These are phyloP conservation scores for Aulostomus chinensis DNA, from an alignment of 2,797 vertebrate genomes.

Conservation along the genomic window DNA sequence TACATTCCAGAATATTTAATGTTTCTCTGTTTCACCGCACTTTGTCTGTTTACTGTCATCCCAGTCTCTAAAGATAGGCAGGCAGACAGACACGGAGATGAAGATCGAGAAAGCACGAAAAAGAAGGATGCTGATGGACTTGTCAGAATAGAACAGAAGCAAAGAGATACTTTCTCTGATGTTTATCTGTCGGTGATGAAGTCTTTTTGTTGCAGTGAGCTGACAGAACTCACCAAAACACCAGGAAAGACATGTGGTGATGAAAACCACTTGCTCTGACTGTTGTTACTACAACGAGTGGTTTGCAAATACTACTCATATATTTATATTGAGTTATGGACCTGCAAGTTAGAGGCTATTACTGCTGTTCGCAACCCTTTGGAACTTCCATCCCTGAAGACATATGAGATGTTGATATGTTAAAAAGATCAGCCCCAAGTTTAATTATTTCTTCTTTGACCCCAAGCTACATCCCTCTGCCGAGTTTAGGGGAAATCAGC, in stretches of 20 bases:
- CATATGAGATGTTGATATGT: no score
- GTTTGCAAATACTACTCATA: no score
- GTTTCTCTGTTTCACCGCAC: conserved; percentile 40
- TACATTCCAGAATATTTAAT: conserved; percentile 53
- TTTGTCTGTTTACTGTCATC: conserved; percentile 26
- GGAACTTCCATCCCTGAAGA: no score
- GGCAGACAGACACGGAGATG: not conserved
- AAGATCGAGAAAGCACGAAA: not conserved
- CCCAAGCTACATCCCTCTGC: no score
- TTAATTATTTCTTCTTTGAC: no score
- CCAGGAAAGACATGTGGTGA: not conserved
- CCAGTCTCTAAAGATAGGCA: conserved; percentile 9
- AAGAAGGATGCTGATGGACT: conserved; percentile 13
- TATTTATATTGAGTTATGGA: no score
- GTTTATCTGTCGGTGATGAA: conserved; percentile 33
- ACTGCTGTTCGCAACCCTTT: no score
- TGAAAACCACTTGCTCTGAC: no score
- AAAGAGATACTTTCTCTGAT: conserved; percentile 18
- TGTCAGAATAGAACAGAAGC: conserved; percentile 22
- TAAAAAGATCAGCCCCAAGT: no score
- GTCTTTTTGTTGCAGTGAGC: conserved; percentile 34
- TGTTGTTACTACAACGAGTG: no score
- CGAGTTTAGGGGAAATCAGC: no score
- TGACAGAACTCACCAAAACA: conserved; percentile 1
- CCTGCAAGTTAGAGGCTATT: no score